phyloP scores from a whole-genome alignment of 2,113 vertebrate genomes.

The Tachysurus fulvidraco region DNA sequence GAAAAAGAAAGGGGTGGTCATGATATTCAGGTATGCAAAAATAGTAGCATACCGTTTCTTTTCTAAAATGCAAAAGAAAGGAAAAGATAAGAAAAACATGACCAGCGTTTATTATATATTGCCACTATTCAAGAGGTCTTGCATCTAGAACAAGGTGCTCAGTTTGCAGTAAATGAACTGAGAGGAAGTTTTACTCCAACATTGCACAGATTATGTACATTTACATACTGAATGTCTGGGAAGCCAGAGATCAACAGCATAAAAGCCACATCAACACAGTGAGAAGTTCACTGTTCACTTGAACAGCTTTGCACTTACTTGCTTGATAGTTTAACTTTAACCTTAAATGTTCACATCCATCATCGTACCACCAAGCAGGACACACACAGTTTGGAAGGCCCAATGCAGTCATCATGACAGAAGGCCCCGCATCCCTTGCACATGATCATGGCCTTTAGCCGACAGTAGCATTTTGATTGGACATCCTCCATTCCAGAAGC shows the following conservation, averaged over 20 bases:
- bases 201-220: slow-evolving; percentile 59
- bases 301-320: slow-evolving; percentile 12
- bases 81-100: slow-evolving; percentile 58
- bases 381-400: slow-evolving; percentile 95
- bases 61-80: slow-evolving; percentile 68
- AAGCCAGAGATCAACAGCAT: slow-evolving; percentile 60
- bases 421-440: slow-evolving; percentile 97
- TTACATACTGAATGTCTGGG: slow-evolving; percentile 50
- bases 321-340: background rate
- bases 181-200: slow-evolving; percentile 56
- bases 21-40: slow-evolving; percentile 67
- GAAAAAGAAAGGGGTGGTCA: slow-evolving; percentile 30
- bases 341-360: slow-evolving; percentile 33
- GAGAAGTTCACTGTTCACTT: background rate
- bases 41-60: slow-evolving; percentile 61
- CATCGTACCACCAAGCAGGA: slow-evolving; percentile 96
- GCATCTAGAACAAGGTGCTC: slow-evolving; percentile 79
- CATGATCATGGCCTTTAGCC: slow-evolving; percentile 99
- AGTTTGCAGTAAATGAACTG: slow-evolving; percentile 65
- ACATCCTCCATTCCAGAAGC: slow-evolving; percentile 79
- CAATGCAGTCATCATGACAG: slow-evolving; percentile 97
- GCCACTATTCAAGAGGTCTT: slow-evolving; percentile 80
- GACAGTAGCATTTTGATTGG: slow-evolving; percentile 94
- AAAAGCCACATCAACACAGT: slow-evolving; percentile 46
- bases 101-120: slow-evolving; percentile 92